Evolutionary conservation across 1,140 invertebrate species (phyloP), one percentile per base, ranked within the genome.

Genomic region (Popillia japonica): DNA sequence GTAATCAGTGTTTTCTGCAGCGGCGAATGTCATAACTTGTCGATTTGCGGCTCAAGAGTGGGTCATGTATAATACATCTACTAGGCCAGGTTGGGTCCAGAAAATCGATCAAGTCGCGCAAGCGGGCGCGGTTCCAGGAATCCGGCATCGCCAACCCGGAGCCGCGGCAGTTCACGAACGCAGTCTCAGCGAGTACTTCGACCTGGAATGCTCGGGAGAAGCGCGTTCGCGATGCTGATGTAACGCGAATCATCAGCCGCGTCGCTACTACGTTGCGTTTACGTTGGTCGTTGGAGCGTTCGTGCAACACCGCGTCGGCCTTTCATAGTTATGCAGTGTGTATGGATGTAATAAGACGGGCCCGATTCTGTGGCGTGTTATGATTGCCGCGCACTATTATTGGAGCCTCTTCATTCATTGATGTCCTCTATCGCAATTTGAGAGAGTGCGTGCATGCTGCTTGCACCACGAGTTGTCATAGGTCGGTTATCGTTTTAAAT

Each of bases 21-120:
- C 41, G 72, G 72, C 41, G 72, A 44, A 44, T 11, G 40, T 74
- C 72, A 44, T 44, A 74, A 74, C 72, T 74, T 74, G 72, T 74
- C 72, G 72, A 74, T 74, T 44, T 44, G 41, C 72, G 72, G 72
- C 41, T 74, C 72, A 44, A 44, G 81, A 80, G 81, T 80, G 81
- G 81, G 81, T 82, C 80, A 81, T 82, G 81, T 82, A 82, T 82
- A 82, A 82, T 82, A 81, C 80, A 82, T 82, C 81, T 75, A 81
- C 79, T 82, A 81, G 80, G 81, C 79, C 79, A 80, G 81, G 81
- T 82, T 81, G 75, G 81, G 81, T 82, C 81, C 81, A 79, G 81
- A 80, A 82, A 81, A 82, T 82, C 81, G 81, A 82, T 82, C 77
- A 74, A 22, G 72, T 48, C 78, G 81, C 81, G 81, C 81, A 81